A percentile compares a stretch with the other conserved stretches of the same genome.
Evolutionary conservation across 2,888 invertebrate species (phyloP).

Genomic region (Ormyrus labotus): DNA sequence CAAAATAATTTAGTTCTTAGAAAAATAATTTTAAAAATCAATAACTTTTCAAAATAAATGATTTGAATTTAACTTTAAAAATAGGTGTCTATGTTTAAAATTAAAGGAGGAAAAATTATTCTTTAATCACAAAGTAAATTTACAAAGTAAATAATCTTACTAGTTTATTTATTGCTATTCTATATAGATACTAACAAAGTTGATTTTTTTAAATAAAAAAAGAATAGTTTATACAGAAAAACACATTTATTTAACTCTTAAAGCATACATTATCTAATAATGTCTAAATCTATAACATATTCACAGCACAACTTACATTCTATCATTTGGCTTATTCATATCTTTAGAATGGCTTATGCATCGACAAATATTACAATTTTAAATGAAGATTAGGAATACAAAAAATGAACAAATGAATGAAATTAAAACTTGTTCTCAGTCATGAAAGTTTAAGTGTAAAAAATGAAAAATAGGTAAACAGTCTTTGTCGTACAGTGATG

Average conservation of each 20-base stretch:
- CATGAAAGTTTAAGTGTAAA: conserved; percentile 4
- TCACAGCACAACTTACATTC: conserved; percentile 18
- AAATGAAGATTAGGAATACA: background rate
- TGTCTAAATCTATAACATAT: conserved; percentile 13
- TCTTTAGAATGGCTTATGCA: background rate
- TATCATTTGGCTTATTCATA: conserved; percentile 15
- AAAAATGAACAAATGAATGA: conserved; percentile 4
- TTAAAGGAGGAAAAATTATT: too few species aligned
- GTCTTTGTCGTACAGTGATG: conserved; percentile 18
- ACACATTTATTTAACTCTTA: conserved; percentile 31
- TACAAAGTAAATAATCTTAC: too few species aligned
- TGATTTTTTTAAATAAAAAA: background rate
- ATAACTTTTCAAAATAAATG: too few species aligned
- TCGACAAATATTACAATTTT: conserved; percentile 25
- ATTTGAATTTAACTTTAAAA: too few species aligned
- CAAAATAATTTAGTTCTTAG: too few species aligned
- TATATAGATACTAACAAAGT: too few species aligned
- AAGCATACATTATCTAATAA: background rate
- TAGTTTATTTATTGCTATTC: too few species aligned
- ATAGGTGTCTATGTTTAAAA: too few species aligned
- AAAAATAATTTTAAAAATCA: too few species aligned
- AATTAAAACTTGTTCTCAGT: conserved; percentile 3
- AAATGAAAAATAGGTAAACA: conserved; percentile 1
- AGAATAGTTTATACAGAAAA: conserved; percentile 8
- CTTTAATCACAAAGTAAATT: too few species aligned